phyloP scores from a whole-genome alignment of 2,888 invertebrate genomes.

The Eupeodes latifasciatus region DNA sequence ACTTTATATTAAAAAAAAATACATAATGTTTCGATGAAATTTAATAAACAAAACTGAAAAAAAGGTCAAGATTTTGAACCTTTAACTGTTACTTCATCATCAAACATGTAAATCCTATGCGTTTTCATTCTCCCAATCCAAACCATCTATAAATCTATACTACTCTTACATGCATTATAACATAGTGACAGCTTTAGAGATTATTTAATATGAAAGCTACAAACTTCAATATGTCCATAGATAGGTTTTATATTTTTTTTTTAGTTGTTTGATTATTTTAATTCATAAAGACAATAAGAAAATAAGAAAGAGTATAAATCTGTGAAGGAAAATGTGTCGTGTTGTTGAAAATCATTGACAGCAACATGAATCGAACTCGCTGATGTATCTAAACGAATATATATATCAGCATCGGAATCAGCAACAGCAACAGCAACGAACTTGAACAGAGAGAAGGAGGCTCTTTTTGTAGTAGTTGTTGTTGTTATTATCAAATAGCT shows the following conservation, averaged over 20 bases:
- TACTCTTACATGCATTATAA: background rate
- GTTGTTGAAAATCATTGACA: conserved; percentile 20
- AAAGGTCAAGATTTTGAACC: conserved; percentile 33
- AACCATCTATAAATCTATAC: background rate
- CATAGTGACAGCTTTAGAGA: conserved; percentile 26
- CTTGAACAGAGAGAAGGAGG: conserved; percentile 34
- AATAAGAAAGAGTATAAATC: background rate
- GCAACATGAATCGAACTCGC: conserved; percentile 1
- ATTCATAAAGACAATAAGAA: background rate
- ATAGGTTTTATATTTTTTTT: background rate
- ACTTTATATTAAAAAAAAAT: background rate
- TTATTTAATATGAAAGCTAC: conserved; percentile 32
- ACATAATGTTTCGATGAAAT: background rate
- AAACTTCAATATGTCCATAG: conserved; percentile 1
- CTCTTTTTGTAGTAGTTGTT: background rate
- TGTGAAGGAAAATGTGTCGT: background rate
- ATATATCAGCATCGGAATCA: too few relatives aligned
- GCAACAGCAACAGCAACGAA: conserved; percentile 30
- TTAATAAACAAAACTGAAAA: background rate
- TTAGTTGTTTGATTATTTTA: background rate
- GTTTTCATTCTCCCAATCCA: background rate
- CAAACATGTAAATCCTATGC: conserved; percentile 16
- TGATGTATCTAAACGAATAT: background rate
- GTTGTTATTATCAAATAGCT: background rate
- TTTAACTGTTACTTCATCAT: background rate